Percentiles rank a stretch among this genome's conserved stretches.
phyloP scores from a whole-genome alignment of 2,113 vertebrate genomes.

The Polypterus bichir region DNA sequence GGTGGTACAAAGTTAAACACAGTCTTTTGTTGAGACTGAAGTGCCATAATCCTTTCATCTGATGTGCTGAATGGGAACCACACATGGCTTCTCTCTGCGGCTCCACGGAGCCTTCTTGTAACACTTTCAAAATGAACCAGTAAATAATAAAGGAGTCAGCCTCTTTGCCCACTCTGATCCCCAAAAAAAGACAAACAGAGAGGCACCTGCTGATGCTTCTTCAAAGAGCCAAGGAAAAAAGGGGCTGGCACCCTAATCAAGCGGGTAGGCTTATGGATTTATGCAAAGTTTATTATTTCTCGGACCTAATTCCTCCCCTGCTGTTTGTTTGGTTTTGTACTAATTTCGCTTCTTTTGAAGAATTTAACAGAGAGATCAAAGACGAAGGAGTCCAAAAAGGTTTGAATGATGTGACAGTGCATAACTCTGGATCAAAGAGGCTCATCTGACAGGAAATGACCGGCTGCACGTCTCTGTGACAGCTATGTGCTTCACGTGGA shows the following conservation, averaged over 20 bases:
- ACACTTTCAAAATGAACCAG: slow-evolving; percentile 37
- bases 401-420: slow-evolving; percentile 48
- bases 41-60: slow-evolving; percentile 49
- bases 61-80: slow-evolving; percentile 37
- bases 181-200: slow-evolving; percentile 34
- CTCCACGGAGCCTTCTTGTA: slow-evolving; percentile 42
- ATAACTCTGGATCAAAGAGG: slow-evolving; percentile 45
- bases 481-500: slow-evolving; percentile 45
- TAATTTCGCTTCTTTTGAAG: slow-evolving; percentile 44
- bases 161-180: slow-evolving; percentile 30
- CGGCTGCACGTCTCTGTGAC: slow-evolving; percentile 37
- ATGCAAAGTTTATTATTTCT: too few relatives aligned
- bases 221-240: too few relatives aligned
- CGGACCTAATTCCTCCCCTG: too few relatives aligned
- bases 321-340: slow-evolving; percentile 21
- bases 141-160: slow-evolving; percentile 23
- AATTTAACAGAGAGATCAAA: slow-evolving; percentile 40
- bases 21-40: slow-evolving; percentile 45
- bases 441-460: slow-evolving; percentile 46
- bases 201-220: slow-evolving; percentile 13
- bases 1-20: slow-evolving; percentile 44
- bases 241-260: too few relatives aligned
- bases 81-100: slow-evolving; percentile 38
- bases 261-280: too few relatives aligned
- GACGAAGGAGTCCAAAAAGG: slow-evolving; percentile 36